Evolutionary conservation across 2,888 invertebrate species (phyloP).

Genomic region (Rhorus exstirpatorius): DNA sequence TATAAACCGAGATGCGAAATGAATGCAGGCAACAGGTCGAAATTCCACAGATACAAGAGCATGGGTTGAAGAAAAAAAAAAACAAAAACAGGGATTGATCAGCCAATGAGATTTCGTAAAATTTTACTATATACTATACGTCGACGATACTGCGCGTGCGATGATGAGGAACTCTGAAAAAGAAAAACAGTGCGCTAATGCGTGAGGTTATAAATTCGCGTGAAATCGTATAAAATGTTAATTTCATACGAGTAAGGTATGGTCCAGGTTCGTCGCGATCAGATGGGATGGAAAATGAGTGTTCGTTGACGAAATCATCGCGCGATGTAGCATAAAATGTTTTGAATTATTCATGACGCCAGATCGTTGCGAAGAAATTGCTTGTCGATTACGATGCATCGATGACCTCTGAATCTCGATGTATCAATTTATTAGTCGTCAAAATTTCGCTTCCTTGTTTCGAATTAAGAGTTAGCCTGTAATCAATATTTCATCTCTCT

Average conservation of each 20-base stretch:
- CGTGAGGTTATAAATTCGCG: background rate
- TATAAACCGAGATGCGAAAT: background rate
- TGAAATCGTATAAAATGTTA: background rate
- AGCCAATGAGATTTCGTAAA: slow-evolving; percentile 33
- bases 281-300: too few relatives aligned
- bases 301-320: too few relatives aligned
- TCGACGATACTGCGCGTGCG: background rate
- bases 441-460: slow-evolving; percentile 40
- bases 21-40: background rate
- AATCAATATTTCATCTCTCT: too few relatives aligned
- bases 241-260: background rate
- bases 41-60: slow-evolving; percentile 19
- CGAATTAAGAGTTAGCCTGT: too few relatives aligned
- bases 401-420: slow-evolving; percentile 27
- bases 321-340: background rate
- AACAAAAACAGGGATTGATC: slow-evolving; percentile 22
- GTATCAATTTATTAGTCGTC: slow-evolving; percentile 19
- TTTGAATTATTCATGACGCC: background rate
- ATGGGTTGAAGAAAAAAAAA: slow-evolving; percentile 1
- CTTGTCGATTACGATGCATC: slow-evolving; percentile 37
- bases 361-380: slow-evolving; percentile 8
- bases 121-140: slow-evolving; percentile 5
- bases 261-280: background rate
- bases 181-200: background rate
- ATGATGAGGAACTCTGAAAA: background rate